Evolutionary conservation across 2,797 vertebrate species (phyloP).

Genomic region (Agapornis canus): DNA sequence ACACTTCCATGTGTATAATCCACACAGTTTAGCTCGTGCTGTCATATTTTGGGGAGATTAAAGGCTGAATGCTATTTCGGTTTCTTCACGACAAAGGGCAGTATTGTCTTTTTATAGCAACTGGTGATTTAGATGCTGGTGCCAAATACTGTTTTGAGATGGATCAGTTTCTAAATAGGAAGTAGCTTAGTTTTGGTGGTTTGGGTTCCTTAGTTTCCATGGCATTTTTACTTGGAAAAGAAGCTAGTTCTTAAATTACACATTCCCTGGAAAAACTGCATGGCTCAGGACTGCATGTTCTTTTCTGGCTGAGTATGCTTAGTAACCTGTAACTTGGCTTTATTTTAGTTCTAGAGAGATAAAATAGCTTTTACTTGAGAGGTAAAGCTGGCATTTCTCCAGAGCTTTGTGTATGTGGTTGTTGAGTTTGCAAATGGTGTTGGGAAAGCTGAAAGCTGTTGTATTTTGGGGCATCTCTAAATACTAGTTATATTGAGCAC

Average conservation of each 20-base stretch:
- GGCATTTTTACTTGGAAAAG: constrained; percentile 18
- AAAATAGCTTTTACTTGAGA: constrained; percentile 15
- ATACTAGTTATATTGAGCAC: not conserved
- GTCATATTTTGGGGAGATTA: constrained; percentile 54
- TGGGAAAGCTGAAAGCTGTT: not conserved
- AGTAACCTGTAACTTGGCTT: constrained; percentile 47
- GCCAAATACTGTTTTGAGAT: constrained; percentile 28
- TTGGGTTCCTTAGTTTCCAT: constrained; percentile 46
- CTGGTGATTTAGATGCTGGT: not conserved
- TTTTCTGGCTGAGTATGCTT: constrained; percentile 4
- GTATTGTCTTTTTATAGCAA: constrained; percentile 36
- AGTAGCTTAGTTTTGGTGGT: constrained; percentile 49
- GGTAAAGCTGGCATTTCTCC: constrained; percentile 2
- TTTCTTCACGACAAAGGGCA: not conserved
- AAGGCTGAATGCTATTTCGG: constrained; percentile 26
- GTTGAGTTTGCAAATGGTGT: not conserved
- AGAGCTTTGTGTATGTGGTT: not conserved
- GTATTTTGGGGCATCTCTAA: not conserved
- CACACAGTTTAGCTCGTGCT: constrained; percentile 32
- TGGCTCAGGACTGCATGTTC: not conserved
- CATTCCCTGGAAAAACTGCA: constrained; percentile 18
- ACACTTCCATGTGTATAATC: constrained; percentile 9
- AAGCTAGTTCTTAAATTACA: constrained; percentile 41
- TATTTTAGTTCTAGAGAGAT: constrained; percentile 10
- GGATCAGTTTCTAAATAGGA: constrained; percentile 56